Evolutionary conservation across 2,797 vertebrate genomes (phyloP), one percentile per base, ranked within the genome.

Genomic region (Darevskia nairensis): DNA sequence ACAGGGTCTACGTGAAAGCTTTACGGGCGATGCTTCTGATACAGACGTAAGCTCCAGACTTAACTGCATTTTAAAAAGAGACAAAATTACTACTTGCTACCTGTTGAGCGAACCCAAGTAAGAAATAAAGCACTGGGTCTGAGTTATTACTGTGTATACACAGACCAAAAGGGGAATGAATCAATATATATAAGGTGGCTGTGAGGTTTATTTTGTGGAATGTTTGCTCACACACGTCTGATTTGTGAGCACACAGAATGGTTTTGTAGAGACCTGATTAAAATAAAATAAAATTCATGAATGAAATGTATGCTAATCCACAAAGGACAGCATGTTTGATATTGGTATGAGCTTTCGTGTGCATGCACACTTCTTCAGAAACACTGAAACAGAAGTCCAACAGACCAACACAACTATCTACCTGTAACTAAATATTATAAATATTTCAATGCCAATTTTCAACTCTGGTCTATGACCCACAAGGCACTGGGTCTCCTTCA

Each of bases 11-110:
- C 94, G 93, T 75, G 97, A 98, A 39, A 95, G 90, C 88, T 93
- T 96, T 89, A 96, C 92, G 19, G 98, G 93, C 41, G 98, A 98
- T 90, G 97, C 96, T 86, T 98, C 97, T 76, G 98, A 98, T 92
- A 97, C 94, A 88, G 98, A 99, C 88, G 98, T 99, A 95, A 98
- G 97, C 93, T 69, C 8, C 3, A 15, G 55, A 90, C 44, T 80
- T 85, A 39, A 2, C 0, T 84, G 1, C 29, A 71, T 76, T 76
- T 80, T 79, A 89, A 71, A 88, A 41, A 44, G 55, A 90, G 46
- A 32, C 0, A 86, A 80, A 91, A 71, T 41, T 25, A 55, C 2
- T 74, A 64, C 50, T 72, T 84, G 29, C 17, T 80, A 0, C 8
- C 81, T 80, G 39, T 81, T 7, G 84, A 79, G 55, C 85, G 39